Evolutionary conservation across 2,113 vertebrate species (phyloP), one percentile per base, ranked within the genome.

Genomic region (Pseudorasbora parva): DNA sequence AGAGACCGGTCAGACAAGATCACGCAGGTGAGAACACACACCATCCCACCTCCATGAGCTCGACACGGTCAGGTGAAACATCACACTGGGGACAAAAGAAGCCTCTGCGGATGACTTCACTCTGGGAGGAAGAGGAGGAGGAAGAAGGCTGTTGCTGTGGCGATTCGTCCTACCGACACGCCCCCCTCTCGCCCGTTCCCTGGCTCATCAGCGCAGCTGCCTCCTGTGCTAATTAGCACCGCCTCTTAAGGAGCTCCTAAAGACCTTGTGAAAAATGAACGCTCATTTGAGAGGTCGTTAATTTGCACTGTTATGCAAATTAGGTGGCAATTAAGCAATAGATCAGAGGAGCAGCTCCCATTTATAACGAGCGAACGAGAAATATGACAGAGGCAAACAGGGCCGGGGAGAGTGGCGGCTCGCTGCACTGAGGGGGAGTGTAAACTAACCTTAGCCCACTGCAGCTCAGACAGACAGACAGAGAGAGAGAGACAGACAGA

Each of bases 231-330:
- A 94, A 94, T 95, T 95, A 95, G 93, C 93, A 89, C 89, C 90
- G 92, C 93, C 94, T 95, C 94, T 95, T 94, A 95, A 95, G 95
- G 92, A 95, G 93, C 94, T 95, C 93, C 94, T 94, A 95, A 95
- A 95, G 94, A 95, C 94, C 94, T 95, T 94, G 93, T 94, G 93
- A 95, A 95, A 95, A 95, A 95, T 95, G 93, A 95, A 94, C 91
- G 92, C 93, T 95, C 95, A 94, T 95, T 94, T 93, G 93, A 95
- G 93, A 94, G 94, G 94, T 94, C 93, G 94, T 95, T 95, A 95
- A 95, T 95, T 95, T 95, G 94, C 94, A 95, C 93, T 94, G 93
- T 94, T 95, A 95, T 95, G 95, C 94, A 95, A 95, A 95, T 95
- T 93, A 94, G 94, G 92, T 93, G 93, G 93, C 95, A 95, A 95